phyloP scores from a whole-genome alignment of 2,113 vertebrate species.

The Chrysemys picta region DNA sequence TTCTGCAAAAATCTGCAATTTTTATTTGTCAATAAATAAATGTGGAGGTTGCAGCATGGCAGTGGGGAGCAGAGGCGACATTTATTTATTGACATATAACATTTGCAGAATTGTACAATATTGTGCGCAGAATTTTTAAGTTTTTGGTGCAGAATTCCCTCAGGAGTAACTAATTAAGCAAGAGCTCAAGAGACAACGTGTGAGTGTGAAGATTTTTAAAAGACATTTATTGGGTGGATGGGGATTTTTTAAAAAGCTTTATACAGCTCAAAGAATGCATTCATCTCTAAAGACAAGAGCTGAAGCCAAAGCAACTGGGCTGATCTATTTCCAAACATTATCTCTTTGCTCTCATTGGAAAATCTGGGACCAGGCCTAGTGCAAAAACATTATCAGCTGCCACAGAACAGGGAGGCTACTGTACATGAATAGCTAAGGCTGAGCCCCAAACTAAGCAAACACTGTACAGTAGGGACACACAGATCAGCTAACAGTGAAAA shows the following conservation, averaged over 20 bases:
- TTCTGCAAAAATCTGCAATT: no score
- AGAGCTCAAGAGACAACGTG: background rate
- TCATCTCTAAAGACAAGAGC: slow-evolving; percentile 39
- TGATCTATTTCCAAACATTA: slow-evolving; percentile 67
- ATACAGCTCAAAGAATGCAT: slow-evolving; percentile 23
- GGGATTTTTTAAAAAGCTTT: slow-evolving; percentile 38
- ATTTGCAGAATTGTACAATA: no score
- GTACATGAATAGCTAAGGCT: background rate
- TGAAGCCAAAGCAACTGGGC: slow-evolving; percentile 43
- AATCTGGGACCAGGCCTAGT: slow-evolving; percentile 33
- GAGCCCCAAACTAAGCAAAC: background rate
- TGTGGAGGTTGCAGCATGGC: no score
- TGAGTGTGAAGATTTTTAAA: background rate
- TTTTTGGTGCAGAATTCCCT: no score
- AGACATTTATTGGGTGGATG: background rate
- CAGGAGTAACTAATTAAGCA: background rate
- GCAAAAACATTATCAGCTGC: slow-evolving; percentile 63
- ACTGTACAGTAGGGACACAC: background rate
- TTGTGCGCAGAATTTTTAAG: no score
- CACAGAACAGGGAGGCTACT: background rate
- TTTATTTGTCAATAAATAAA: no score
- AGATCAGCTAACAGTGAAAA: slow-evolving; percentile 21
- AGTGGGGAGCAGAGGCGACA: no score
- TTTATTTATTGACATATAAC: no score
- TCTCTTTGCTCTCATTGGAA: slow-evolving; percentile 55